These are phyloP conservation scores for Lipophrys pholis DNA, from an alignment of 2,113 vertebrate genomes.

Conservation along the genomic window DNA sequence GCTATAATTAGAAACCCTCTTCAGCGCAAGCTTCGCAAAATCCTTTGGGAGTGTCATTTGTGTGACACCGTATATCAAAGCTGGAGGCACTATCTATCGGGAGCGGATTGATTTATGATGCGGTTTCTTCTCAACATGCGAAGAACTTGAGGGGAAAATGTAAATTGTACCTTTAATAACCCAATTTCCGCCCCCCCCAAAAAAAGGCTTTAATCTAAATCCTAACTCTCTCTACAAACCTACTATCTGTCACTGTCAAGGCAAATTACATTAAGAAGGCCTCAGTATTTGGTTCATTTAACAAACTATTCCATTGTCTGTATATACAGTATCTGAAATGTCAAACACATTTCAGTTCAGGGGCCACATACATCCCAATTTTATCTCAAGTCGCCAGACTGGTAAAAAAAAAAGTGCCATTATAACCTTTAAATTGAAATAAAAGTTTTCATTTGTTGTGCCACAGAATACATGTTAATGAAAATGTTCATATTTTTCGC, in stretches of 20 bases:
- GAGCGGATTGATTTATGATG: not conserved
- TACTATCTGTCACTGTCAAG: not conserved
- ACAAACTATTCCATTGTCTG: too few relatives aligned
- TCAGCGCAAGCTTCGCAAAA: not conserved
- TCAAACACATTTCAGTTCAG: too few relatives aligned
- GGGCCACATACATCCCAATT: too few relatives aligned
- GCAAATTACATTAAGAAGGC: too few relatives aligned
- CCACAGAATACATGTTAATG: too few relatives aligned
- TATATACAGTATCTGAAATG: too few relatives aligned
- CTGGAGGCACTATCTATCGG: not conserved
- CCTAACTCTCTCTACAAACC: not conserved
- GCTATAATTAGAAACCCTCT: conserved; percentile 2
- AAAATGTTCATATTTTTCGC: too few relatives aligned
- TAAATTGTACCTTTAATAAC: not conserved
- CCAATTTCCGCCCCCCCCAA: not conserved
- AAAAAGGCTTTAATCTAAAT: not conserved
- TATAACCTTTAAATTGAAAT: too few relatives aligned
- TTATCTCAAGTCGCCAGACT: too few relatives aligned
- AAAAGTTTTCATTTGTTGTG: too few relatives aligned
- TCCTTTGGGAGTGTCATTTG: not conserved
- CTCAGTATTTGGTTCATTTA: too few relatives aligned
- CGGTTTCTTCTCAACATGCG: not conserved
- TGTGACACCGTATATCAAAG: not conserved
- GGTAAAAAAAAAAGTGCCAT: too few relatives aligned
- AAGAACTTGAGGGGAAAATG: not conserved